A percentile compares a stretch with the other conserved stretches of the same genome.
Evolutionary conservation across 2,113 vertebrate genomes (phyloP).

Genomic region (Herpetotheres cachinnans): DNA sequence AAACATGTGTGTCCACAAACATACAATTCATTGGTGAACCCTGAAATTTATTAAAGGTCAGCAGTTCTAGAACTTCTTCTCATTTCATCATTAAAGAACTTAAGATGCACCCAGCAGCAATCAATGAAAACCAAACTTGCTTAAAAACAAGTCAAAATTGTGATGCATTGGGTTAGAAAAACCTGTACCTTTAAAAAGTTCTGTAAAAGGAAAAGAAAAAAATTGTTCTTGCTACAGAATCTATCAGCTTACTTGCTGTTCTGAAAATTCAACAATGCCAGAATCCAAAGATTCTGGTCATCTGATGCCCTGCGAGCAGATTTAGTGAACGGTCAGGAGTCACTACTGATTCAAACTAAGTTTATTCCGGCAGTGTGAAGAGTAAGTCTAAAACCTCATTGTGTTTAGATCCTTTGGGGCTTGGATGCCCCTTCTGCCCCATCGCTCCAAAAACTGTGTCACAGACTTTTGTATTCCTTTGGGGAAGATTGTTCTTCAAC

Average conservation of each 20-base stretch:
- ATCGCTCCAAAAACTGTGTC: background rate
- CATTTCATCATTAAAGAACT: background rate
- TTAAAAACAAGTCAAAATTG: background rate
- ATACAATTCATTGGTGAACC: background rate
- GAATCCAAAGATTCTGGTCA: background rate
- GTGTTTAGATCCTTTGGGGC: background rate
- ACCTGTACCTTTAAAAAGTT: background rate
- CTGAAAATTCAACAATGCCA: background rate
- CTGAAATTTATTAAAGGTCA: slow-evolving; percentile 35
- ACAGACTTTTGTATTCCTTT: background rate
- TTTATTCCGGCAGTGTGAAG: background rate
- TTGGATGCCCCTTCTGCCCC: background rate
- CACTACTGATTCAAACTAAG: background rate
- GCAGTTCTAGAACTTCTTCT: background rate
- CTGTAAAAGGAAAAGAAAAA: background rate
- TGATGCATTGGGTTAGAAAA: background rate
- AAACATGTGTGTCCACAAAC: slow-evolving; percentile 6
- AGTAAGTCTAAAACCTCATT: background rate
- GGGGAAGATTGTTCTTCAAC: background rate
- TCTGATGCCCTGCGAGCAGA: background rate
- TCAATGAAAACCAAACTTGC: background rate
- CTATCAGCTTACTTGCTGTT: background rate
- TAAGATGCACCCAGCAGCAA: background rate
- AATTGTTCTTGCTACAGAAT: background rate
- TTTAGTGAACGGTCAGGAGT: background rate